phyloP scores from a whole-genome alignment of 2,888 invertebrate species.

The Sialis lutaria region DNA sequence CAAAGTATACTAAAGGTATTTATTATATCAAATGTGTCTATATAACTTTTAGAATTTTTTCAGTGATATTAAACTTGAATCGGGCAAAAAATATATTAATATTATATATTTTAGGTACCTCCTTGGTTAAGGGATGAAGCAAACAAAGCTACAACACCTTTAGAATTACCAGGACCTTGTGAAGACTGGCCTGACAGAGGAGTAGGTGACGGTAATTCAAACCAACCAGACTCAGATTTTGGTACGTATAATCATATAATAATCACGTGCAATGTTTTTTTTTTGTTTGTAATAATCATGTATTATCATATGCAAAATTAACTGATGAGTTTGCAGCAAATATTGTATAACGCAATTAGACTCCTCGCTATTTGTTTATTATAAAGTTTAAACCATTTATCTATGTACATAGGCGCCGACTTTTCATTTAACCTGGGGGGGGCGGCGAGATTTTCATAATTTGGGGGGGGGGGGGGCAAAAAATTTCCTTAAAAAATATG shows the following conservation, averaged over 20 bases:
- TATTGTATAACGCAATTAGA: no score
- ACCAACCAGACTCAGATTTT: conserved; percentile 74
- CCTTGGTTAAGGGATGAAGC: conserved; percentile 56
- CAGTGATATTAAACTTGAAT: neutral
- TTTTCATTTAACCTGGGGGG: no score
- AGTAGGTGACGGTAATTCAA: conserved; percentile 68
- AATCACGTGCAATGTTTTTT: no score
- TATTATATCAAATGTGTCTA: neutral
- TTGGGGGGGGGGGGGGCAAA: no score
- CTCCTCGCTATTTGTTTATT: no score
- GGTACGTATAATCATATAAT: conserved; percentile 26
- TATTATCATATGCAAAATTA: no score
- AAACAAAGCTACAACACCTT: conserved; percentile 25
- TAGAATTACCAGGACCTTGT: conserved; percentile 31
- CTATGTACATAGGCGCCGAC: no score
- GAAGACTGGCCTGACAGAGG: conserved; percentile 59
- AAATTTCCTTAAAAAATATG: no score
- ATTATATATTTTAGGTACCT: conserved; percentile 37
- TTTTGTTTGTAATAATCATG: no score
- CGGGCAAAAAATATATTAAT: neutral
- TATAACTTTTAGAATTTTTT: neutral
- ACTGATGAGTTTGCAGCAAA: no score
- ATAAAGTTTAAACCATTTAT: no score
- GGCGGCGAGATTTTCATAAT: no score
- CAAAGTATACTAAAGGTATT: conserved; percentile 65